Evolutionary conservation across 2,888 invertebrate species (phyloP).

Genomic region (Apotomis turbidana): DNA sequence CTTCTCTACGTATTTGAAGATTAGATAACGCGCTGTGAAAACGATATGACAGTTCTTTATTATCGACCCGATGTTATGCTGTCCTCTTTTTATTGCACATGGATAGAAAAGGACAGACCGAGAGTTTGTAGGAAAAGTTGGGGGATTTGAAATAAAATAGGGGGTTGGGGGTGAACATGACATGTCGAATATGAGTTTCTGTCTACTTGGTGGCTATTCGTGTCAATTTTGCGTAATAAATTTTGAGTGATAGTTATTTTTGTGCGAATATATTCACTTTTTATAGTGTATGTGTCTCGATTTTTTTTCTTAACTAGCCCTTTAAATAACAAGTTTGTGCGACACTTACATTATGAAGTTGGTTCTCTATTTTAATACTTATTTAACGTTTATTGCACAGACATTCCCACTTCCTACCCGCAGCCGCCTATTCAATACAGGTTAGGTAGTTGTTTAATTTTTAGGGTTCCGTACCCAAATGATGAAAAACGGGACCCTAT

Average conservation of each 20-base stretch:
- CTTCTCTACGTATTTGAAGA: constrained; percentile 56
- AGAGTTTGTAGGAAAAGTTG: not conserved
- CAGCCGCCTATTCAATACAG: too few species aligned
- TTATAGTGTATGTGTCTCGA: too few species aligned
- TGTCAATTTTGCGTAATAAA: constrained; percentile 25
- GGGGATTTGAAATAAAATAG: not conserved
- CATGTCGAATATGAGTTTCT: constrained; percentile 37
- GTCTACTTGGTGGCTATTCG: constrained; percentile 24
- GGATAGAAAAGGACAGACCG: constrained; percentile 10
- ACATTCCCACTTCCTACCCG: too few species aligned
- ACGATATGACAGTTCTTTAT: constrained; percentile 41
- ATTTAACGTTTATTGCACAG: too few species aligned
- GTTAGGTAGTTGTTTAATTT: too few species aligned
- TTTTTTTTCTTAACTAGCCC: too few species aligned
- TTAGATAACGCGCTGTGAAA: constrained; percentile 55
- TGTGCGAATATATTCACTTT: not conserved
- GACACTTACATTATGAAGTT: too few species aligned
- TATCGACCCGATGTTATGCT: constrained; percentile 29
- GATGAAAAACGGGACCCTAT: too few species aligned
- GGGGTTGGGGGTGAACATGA: constrained; percentile 31
- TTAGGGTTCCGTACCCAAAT: too few species aligned
- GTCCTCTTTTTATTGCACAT: constrained; percentile 14
- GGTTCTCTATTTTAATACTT: too few species aligned
- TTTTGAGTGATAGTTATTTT: constrained; percentile 14
- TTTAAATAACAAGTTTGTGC: too few species aligned